phyloP scores from a whole-genome alignment of 2,888 invertebrate species.

The Cryptophagus acutangulus region DNA sequence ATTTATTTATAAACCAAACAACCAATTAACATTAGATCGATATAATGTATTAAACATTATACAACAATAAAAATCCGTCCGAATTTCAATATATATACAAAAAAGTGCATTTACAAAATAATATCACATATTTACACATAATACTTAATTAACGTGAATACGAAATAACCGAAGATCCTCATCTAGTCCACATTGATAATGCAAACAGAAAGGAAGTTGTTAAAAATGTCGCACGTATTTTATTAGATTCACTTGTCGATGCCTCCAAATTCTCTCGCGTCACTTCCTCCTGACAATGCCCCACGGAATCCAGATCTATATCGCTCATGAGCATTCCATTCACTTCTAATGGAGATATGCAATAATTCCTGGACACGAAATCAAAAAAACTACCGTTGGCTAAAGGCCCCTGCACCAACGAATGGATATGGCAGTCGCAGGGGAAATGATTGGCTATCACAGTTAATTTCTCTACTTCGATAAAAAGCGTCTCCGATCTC shows the following conservation, averaged over 20 bases:
- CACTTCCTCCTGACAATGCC: slow-evolving; percentile 64
- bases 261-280: slow-evolving; percentile 62
- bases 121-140: slow-evolving; percentile 13
- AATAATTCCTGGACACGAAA: slow-evolving; percentile 72
- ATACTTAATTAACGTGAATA: neutral
- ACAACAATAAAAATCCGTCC: no score
- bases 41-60: no score
- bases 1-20: no score
- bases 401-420: slow-evolving; percentile 70
- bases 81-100: no score
- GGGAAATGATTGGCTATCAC: slow-evolving; percentile 79
- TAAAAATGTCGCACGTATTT: slow-evolving; percentile 4
- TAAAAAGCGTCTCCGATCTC: slow-evolving; percentile 59
- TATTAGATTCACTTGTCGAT: slow-evolving; percentile 32
- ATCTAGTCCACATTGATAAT: slow-evolving; percentile 27
- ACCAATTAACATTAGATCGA: no score
- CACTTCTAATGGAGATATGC: slow-evolving; percentile 79
- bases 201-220: slow-evolving; percentile 3
- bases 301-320: slow-evolving; percentile 61
- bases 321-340: slow-evolving; percentile 72
- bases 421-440: slow-evolving; percentile 79
- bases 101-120: slow-evolving; percentile 16
- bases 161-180: slow-evolving; percentile 28
- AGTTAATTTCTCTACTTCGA: slow-evolving; percentile 66
- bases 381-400: slow-evolving; percentile 62